Evolutionary conservation across 2,113 vertebrate genomes (phyloP), one percentile per base, ranked within the genome.

Genomic region (Gymnobelideus leadbeateri): DNA sequence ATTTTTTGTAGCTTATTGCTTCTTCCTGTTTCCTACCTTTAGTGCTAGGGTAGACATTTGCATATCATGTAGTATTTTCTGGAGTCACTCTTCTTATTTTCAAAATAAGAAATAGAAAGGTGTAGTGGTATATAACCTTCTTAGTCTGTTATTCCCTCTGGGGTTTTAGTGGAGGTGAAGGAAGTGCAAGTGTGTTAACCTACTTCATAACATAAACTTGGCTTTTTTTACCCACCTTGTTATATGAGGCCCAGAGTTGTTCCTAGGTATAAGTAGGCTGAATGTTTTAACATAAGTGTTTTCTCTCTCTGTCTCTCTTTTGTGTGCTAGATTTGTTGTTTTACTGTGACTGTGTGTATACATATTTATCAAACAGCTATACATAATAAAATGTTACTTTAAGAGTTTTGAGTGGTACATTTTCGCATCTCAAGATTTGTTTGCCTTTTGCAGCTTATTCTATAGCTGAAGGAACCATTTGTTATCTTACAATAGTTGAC

Each of bases 81-180:
- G n/a, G 19, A 84, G 16, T 21, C 43, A 84, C 11, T 84, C n/a
- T 84, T 43, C 68, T 19, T 43, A n/a, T 92, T 8, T 28, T 93
- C 91, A 50, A 89, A 93, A 37, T n/a, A 91, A 89, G 89, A 8
- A 92, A n/a, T 52, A 31, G 91, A 53, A 49, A 91, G 49, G 61
- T 55, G 19, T 25, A 43, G 31, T 96, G 49, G 77, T 90, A 89
- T 11, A 50, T 84, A 21, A 53, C 24, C 31, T 57, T 92, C 23
- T 84, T 84, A 46, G 92, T 52, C 92, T 92, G 50, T 89, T 54
- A 8, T 61, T 91, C 23, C 52, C 53, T 47, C 54, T 89, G 43
- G 46, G 54, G 11, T 21, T 92, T 31, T 91, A 61, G 8, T 90
- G 91, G 68, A 92, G 43, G 46, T 91, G 25, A 61, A 0, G 55